Conservation (phyloP, 2,113 vertebrate genomes). For the Podarcis muralis region DNA sequence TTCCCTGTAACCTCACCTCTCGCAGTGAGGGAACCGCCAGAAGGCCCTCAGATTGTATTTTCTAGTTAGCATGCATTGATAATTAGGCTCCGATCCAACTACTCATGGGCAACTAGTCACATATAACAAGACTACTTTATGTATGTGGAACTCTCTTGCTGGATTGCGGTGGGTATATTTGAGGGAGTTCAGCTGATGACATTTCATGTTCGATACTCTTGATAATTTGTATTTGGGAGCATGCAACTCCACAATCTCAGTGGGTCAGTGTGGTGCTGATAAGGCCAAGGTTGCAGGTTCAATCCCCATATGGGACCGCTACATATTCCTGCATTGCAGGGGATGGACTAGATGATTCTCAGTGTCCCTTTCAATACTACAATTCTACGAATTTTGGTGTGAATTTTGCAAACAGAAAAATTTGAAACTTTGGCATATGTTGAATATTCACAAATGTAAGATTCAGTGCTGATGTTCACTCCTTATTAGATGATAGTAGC, state of each 20-base stretch:
- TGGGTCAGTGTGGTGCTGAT: too few species aligned
- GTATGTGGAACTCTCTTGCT: neutral
- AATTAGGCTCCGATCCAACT: neutral
- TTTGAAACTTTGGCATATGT: neutral
- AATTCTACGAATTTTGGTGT: neutral
- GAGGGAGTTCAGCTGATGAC: neutral
- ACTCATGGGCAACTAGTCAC: neutral
- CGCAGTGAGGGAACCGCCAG: too few species aligned
- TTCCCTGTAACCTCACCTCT: too few species aligned
- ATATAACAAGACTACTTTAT: neutral
- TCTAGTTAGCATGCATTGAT: neutral
- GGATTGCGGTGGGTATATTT: neutral
- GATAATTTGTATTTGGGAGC: too few species aligned
- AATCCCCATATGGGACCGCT: too few species aligned
- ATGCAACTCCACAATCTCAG: neutral
- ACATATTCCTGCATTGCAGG: too few species aligned
- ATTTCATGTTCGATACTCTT: neutral
- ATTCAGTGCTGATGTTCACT: neutral
- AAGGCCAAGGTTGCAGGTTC: too few species aligned
- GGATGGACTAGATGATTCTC: too few species aligned
- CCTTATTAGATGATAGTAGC: neutral
- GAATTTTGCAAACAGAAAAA: neutral
- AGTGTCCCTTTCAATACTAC: too few species aligned
- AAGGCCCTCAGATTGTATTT: neutral
- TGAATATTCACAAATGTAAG: neutral